Evolutionary conservation across 92 coral and sea anemone genomes (phyloP), one percentile per base, ranked within the genome.

Genomic region (Palythoa caribaeorum): DNA sequence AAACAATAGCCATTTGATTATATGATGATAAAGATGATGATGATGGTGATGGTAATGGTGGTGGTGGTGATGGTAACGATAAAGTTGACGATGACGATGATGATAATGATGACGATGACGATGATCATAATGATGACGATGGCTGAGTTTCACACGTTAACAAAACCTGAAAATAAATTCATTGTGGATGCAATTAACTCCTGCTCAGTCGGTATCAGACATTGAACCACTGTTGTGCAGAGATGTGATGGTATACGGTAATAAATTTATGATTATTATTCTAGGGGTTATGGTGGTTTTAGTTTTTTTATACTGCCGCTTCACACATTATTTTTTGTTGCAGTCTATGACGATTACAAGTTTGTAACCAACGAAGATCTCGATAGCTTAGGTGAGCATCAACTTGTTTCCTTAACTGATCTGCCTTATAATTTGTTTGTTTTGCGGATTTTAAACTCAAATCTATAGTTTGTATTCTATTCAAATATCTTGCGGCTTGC

Each of bases 331-430:
- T 13, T 52, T 40, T 84, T 76, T 70, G 12, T 69, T 85, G 48
- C 80, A 97, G 99, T 97, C 47, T 97, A 97, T 39, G 99, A 97
- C 84, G 99, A 97, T 73, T 97, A 97, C 94, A 97, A 97, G 94
- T 97, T 97, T 90, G 99, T 97, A 6, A 97, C 99, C 28, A 97
- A 91, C 77, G 96, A 97, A 84, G 99, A 97, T 38, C 78, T 97
- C 83, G 94, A 90, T 39, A 95, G 80, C 71, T 90, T 97, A 48
- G 98, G 98, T 95, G 83, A 73, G 90, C 50, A 4, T 8, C 5
- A 44, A 44, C 6, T 0, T 63, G 9, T 63, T 17, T 7, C 6
- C n/a, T 63, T n/a, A 55, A 55, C 62, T 15, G 16, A 3, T 9
- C 62, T 11, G 62, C 3, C 17, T 28, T 28, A 28, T 28, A 28